Evolutionary conservation across 2,888 invertebrate genomes (phyloP).

Genomic region (Chromoteleia sp.): DNA sequence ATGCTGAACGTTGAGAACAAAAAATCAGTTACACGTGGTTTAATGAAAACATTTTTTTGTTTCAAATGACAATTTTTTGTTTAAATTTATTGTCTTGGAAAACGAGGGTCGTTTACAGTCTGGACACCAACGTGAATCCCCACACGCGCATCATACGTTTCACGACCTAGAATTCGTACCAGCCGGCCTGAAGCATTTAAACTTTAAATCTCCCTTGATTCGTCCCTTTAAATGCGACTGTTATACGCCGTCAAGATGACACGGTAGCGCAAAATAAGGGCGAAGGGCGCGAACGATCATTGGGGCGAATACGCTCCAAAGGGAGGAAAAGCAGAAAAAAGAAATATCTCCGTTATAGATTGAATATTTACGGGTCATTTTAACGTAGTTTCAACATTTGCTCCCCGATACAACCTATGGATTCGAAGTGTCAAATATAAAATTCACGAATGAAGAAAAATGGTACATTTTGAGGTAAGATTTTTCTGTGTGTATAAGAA

Average conservation of each 20-base stretch:
- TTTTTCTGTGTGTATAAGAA: too few relatives aligned
- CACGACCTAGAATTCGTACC: constrained; percentile 35
- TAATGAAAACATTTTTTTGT: constrained; percentile 21
- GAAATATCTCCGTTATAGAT: constrained; percentile 30
- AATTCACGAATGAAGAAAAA: too few relatives aligned
- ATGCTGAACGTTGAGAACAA: not conserved
- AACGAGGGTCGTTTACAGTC: constrained; percentile 41
- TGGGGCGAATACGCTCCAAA: constrained; percentile 46
- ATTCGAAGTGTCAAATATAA: too few relatives aligned
- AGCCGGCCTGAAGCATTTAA: constrained; percentile 73
- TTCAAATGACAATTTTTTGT: constrained; percentile 16
- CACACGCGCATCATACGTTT: constrained; percentile 36
- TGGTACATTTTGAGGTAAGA: too few relatives aligned
- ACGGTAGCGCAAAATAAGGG: constrained; percentile 53
- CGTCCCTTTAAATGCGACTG: constrained; percentile 63
- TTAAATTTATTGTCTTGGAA: constrained; percentile 45
- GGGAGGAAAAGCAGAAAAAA: constrained; percentile 43
- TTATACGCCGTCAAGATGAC: constrained; percentile 54
- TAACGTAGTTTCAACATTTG: not conserved
- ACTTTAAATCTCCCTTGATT: constrained; percentile 77
- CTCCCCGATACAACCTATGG: too few relatives aligned
- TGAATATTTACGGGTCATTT: not conserved
- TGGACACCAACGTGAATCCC: constrained; percentile 8
- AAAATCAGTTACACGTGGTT: constrained; percentile 34
- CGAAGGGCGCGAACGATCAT: constrained; percentile 60